Base-by-base conservation (phyloP, 2,797 vertebrate genomes). In the Pangasius sanitwongsei region DNA sequence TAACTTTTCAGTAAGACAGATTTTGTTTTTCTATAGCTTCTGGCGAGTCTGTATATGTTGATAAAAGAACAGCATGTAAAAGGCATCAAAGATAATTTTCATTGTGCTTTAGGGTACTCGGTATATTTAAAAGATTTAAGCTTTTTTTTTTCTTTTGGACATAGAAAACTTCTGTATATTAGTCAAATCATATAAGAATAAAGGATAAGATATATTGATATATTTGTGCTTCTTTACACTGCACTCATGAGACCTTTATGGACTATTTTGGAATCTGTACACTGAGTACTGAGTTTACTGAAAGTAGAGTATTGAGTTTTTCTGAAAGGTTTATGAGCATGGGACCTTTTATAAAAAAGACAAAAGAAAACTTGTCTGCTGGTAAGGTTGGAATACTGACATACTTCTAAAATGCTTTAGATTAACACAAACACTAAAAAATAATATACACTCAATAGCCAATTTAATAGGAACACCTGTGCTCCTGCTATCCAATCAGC, bases 31-130 rank as follows among this genome's bases (percentile, higher is more conserved):
- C 61, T 75, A 34, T 53, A 41, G 69, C 44, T 57, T 67, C 23
- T 89, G 34, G 57, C 28, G 25, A 53, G 84, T 86, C 78, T 92
- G 89, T 89, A 88, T 89, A 89, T 93, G 88, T 90, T 89, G 90
- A 74, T 89, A 77, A 87, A 88, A 88, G 88, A 90, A 63, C 57
- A 57, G 48, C 48, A 88, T 87, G 31, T 75, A 84, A 90, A 87
- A 81, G 69, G 86, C 82, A 85, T 86, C 85, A 83, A 89, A 72
- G 37, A 80, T 41, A 2, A 83, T 69, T 83, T 78, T 87, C 81
- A 82, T 55, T 89, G 59, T 83, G 91, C 80, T 89, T 87, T 85
- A 92, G 88, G 91, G 91, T 92, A 92, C 91, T 92, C 80, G 88
- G 74, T 77, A 89, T 90, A 88, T 90, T 85, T 87, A 87, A 89